These are phyloP conservation scores for Plumapathes pennacea DNA, from an alignment of 92 coral and sea anemone genomes.

Conservation along the genomic window DNA sequence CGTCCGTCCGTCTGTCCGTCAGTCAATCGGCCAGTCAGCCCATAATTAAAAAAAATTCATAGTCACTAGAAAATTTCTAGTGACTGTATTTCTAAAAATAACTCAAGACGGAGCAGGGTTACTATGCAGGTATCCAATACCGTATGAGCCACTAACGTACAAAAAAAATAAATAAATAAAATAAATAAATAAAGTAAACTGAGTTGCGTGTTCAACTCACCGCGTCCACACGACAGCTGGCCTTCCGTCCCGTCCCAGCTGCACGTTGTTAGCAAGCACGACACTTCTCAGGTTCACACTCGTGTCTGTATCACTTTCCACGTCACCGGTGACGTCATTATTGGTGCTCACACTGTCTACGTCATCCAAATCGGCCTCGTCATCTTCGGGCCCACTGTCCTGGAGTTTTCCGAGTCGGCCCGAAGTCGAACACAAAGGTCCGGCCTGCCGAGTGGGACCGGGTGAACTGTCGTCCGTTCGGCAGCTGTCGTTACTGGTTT, in stretches of 20 bases:
- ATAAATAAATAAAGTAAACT: no score
- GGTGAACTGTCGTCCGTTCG: slow-evolving; percentile 32
- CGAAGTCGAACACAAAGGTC: no score
- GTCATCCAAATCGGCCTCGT: slow-evolving; percentile 44
- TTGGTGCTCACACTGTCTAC: slow-evolving; percentile 30
- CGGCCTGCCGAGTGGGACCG: no score
- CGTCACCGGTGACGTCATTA: slow-evolving; percentile 32
- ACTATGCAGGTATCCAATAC: no score
- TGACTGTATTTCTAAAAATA: no score
- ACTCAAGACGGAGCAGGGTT: no score
- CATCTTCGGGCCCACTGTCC: slow-evolving; percentile 49
- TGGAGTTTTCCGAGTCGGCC: no score
- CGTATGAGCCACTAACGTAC: background rate
- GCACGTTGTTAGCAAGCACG: slow-evolving; percentile 84
- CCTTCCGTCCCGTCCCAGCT: slow-evolving; percentile 77
- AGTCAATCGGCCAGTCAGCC: no score
- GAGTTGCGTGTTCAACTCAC: no score
- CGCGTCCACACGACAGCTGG: slow-evolving; percentile 89
- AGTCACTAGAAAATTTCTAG: no score
- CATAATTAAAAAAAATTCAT: no score
- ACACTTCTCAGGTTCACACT: slow-evolving; percentile 7
- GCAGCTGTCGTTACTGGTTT: slow-evolving; percentile 71
- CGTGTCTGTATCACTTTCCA: slow-evolving; percentile 28
- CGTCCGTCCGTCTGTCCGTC: no score
- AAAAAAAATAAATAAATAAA: background rate